phyloP scores from a whole-genome alignment of 1,140 invertebrate genomes.

The Conus betulinus region DNA sequence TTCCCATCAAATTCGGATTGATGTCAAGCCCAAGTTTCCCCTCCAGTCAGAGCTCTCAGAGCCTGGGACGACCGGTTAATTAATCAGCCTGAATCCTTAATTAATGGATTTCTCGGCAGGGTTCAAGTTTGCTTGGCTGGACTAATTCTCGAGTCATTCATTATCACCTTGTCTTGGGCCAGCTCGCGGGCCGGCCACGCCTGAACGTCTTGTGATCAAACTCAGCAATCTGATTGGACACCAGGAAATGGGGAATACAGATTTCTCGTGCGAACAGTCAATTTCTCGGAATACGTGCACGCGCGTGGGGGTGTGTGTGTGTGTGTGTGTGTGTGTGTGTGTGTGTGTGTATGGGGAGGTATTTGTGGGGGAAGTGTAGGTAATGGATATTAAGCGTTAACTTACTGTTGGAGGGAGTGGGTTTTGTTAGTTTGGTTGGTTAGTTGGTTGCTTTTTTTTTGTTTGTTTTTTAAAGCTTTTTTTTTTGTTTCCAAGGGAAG shows the following conservation, averaged over 20 bases:
- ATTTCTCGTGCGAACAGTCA: background rate
- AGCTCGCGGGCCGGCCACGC: background rate
- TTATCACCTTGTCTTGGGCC: conserved; percentile 1
- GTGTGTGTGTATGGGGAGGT: background rate
- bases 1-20: conserved; percentile 19
- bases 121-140: conserved; percentile 27
- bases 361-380: background rate
- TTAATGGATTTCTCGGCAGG: conserved; percentile 20
- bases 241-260: background rate
- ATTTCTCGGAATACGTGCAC: background rate
- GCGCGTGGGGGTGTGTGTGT: background rate
- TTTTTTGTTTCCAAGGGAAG: no score
- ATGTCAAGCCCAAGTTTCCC: conserved; percentile 2
- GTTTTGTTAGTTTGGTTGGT: no score
- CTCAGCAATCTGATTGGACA: background rate
- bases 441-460: no score
- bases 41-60: background rate
- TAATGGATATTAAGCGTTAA: no score
- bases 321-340: background rate
- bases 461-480: no score
- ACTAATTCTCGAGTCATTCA: conserved; percentile 2
- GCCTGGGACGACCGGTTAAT: background rate
- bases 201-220: background rate
- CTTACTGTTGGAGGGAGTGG: no score
- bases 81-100: conserved; percentile 25